Conservation (phyloP, 2,797 vertebrate species). For the Galago senegalensis region DNA sequence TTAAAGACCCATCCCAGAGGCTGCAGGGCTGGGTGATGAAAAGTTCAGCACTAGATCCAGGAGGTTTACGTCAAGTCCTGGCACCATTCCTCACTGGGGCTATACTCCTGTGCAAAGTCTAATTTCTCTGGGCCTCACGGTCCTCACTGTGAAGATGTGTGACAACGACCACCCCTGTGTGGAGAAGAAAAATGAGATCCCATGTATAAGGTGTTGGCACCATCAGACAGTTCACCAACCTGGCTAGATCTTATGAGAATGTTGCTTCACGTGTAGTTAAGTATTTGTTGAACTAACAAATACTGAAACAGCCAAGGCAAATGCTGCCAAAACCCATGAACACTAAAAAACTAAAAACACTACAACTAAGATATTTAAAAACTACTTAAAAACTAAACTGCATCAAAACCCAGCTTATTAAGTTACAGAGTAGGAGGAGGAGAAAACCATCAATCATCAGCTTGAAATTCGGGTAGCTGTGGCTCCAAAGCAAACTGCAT, state of each 20-base stretch:
- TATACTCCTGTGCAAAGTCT: background rate
- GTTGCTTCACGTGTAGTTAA: background rate
- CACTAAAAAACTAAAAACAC: background rate
- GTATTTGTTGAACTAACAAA: background rate
- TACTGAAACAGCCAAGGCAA: background rate
- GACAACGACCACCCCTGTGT: background rate
- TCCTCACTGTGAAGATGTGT: background rate
- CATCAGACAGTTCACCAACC: background rate
- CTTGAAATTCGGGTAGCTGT: background rate
- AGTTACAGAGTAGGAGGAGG: too few species aligned
- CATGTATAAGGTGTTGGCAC: background rate
- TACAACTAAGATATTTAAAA: background rate
- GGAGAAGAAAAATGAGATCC: background rate
- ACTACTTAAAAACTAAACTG: background rate
- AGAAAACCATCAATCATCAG: background rate
- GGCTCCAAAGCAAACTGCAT: background rate
- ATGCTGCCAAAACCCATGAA: background rate
- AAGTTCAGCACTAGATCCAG: background rate
- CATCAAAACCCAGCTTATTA: background rate
- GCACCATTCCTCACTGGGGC: background rate
- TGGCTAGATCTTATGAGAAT: background rate
- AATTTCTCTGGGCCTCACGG: background rate
- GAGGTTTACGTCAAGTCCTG: background rate
- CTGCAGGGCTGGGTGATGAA: background rate
- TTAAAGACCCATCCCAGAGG: background rate